phyloP scores from a whole-genome alignment of 2,797 vertebrate genomes.

The Myripristis jacobus region DNA sequence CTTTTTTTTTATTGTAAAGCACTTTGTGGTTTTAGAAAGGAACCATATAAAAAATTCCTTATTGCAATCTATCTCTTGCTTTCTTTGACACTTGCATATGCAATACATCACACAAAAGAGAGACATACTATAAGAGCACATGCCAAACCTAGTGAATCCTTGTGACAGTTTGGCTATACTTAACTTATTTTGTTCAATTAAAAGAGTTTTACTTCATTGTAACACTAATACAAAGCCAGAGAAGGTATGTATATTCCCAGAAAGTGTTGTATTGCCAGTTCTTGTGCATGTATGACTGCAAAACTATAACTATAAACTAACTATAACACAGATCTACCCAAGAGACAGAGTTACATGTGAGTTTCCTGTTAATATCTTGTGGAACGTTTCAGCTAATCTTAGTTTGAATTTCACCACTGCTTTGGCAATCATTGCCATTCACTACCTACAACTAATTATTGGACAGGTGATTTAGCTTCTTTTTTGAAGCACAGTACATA shows the following conservation, averaged over 20 bases:
- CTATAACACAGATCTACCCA: too few relatives aligned
- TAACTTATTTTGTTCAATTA: too few relatives aligned
- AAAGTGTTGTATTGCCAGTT: too few relatives aligned
- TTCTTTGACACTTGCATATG: background rate
- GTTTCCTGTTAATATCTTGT: background rate
- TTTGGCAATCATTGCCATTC: background rate
- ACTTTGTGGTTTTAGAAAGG: too few relatives aligned
- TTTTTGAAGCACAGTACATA: constrained; percentile 11
- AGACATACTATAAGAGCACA: too few relatives aligned
- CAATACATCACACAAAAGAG: background rate
- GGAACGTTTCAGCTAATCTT: background rate
- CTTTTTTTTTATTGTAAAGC: too few relatives aligned
- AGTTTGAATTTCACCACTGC: background rate
- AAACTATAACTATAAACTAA: too few relatives aligned
- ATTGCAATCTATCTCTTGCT: background rate
- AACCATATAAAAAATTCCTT: too few relatives aligned
- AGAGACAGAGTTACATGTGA: too few relatives aligned
- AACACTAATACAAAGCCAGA: too few relatives aligned
- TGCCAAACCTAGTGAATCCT: background rate
- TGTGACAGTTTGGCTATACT: background rate
- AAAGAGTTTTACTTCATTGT: background rate
- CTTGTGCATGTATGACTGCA: too few relatives aligned
- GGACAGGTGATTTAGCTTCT: background rate
- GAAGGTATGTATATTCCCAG: too few relatives aligned
- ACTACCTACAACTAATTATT: background rate